phyloP scores from a whole-genome alignment of 2,888 invertebrate species.

The Deilephila porcellus region DNA sequence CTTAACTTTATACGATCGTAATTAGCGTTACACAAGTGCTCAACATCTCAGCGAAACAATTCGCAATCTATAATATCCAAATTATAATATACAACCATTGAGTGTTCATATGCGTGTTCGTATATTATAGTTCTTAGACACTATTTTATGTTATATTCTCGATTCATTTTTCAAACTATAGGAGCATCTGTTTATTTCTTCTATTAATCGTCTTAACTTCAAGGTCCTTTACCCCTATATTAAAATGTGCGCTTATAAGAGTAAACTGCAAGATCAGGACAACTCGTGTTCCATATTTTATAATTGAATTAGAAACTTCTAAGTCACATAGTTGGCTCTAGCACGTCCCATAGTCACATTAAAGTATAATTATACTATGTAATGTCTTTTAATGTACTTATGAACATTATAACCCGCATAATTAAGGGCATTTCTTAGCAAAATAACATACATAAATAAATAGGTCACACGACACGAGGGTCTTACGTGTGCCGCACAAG shows the following conservation, averaged over 20 bases:
- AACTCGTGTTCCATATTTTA: too few species aligned
- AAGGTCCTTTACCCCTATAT: too few species aligned
- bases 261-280: too few species aligned
- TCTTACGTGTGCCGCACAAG: not conserved
- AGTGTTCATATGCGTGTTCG: not conserved
- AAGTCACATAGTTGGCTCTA: too few species aligned
- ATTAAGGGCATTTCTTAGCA: not conserved
- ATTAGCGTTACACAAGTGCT: slow-evolving; percentile 14
- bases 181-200: too few species aligned
- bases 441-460: not conserved
- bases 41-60: not conserved
- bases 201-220: too few species aligned
- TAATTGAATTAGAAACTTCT: too few species aligned
- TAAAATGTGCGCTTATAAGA: too few species aligned
- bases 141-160: too few species aligned
- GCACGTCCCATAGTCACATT: not conserved
- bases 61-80: not conserved
- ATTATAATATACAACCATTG: not conserved
- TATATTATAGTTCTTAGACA: too few species aligned
- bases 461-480: slow-evolving; percentile 12
- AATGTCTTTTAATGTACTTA: too few species aligned
- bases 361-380: not conserved
- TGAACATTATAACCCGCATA: not conserved
- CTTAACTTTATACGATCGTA: slow-evolving; percentile 16
- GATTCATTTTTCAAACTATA: too few species aligned